A percentile compares a stretch with the other conserved stretches of the same genome.
These are phyloP conservation scores for Montipora foliosa DNA, from an alignment of 64 coral and sea anemone species.

Conservation along the genomic window DNA sequence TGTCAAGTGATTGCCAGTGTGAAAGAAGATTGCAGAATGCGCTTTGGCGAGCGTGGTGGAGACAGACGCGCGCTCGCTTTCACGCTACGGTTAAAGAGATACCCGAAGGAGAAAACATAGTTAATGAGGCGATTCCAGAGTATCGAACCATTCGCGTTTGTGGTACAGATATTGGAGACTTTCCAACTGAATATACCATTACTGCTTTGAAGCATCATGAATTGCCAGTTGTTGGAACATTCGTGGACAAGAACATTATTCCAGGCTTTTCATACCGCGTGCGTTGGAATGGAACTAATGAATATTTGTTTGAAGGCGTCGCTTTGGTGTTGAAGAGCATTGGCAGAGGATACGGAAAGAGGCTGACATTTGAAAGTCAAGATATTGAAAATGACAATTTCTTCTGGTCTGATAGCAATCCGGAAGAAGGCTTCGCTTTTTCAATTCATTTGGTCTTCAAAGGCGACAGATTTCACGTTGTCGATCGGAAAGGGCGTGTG, in stretches of 20 bases:
- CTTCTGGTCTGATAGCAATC: constrained; percentile 96
- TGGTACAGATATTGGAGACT: constrained; percentile 82
- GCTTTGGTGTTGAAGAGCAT: constrained; percentile 65
- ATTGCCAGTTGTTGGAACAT: constrained; percentile 83
- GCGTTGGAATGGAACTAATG: constrained; percentile 59
- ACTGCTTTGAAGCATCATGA: constrained; percentile 69
- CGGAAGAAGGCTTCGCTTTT: constrained; percentile 82
- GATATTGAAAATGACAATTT: constrained; percentile 82
- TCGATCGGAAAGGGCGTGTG: constrained; percentile 36
- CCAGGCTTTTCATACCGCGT: constrained; percentile 83
- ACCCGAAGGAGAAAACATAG: constrained; percentile 49
- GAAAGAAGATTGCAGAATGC: constrained; percentile 92
- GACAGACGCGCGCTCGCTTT: constrained; percentile 58
- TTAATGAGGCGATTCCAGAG: constrained; percentile 41
- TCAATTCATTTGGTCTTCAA: constrained; percentile 62
- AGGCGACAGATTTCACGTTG: constrained; percentile 66
- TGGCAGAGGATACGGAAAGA: constrained; percentile 84
- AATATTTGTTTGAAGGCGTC: constrained; percentile 77
- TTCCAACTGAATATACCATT: constrained; percentile 88
- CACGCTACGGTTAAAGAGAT: constrained; percentile 48
- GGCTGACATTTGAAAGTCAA: constrained; percentile 84
- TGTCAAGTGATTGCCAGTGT: constrained; percentile 57
- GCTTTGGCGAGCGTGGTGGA: constrained; percentile 92
- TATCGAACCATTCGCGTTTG: constrained; percentile 61
- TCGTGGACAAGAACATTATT: constrained; percentile 57